phyloP scores from a whole-genome alignment of 2,113 vertebrate species.

The Oreochromis aureus region DNA sequence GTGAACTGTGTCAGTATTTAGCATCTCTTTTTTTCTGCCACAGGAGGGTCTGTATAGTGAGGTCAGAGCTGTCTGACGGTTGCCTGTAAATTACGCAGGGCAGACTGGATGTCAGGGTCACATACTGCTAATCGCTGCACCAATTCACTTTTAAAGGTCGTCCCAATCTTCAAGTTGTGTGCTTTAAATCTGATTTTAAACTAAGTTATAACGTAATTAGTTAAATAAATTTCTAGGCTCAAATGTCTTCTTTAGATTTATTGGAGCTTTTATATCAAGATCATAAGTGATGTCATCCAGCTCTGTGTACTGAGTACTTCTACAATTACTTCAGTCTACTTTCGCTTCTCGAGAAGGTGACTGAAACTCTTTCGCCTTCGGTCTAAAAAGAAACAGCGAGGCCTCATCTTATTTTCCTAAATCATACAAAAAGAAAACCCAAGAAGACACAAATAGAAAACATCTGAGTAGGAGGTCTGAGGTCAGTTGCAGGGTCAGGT shows the following conservation, averaged over 20 bases:
- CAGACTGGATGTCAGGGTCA: slow-evolving; percentile 1
- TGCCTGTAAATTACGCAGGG: neutral
- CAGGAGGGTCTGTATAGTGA: neutral
- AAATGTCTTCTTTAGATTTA: neutral
- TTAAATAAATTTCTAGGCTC: neutral
- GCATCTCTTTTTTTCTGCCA: neutral
- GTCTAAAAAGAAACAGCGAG: neutral
- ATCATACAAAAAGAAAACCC: neutral
- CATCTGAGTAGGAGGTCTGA: neutral
- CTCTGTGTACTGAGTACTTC: neutral
- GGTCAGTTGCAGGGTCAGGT: neutral
- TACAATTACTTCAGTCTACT: neutral
- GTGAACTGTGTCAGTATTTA: neutral
- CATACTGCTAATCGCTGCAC: neutral
- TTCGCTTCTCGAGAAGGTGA: neutral
- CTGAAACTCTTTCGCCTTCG: neutral
- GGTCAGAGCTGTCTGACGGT: neutral
- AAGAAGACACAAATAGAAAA: neutral
- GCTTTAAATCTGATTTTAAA: neutral
- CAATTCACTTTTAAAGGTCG: neutral
- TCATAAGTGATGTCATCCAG: neutral
- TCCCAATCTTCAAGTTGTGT: neutral
- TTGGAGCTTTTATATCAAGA: neutral
- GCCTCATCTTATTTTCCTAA: neutral
- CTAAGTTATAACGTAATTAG: neutral